Evolutionary conservation across 2,888 invertebrate genomes (phyloP), one percentile per base, ranked within the genome.

Genomic region (Rhabditoides inermis): DNA sequence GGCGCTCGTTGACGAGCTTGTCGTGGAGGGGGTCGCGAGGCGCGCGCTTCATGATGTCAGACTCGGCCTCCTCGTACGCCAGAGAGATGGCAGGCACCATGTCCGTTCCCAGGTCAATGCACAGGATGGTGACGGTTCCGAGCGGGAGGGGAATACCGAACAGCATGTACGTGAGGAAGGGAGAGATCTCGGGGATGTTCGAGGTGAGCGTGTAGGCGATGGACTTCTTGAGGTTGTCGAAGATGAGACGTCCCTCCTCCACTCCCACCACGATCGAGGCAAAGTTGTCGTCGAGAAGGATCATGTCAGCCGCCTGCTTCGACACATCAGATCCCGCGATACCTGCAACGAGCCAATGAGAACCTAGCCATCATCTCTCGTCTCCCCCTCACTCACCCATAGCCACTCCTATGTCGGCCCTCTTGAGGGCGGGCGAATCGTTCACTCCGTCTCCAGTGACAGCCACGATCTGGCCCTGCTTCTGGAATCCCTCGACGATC

Each of bases 231-330:
- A 82, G 72, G 72, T 82, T 82, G 76, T 82, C 82, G 73, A 82
- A 82, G 63, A 82, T 82, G 41, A 82, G 71, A 61, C 81, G 78
- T 52, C 81, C 79, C 45, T 49, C 49, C 73, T 88, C 88, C 20
- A 88, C 86, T 44, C 88, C 88, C 2, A 84, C 85, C 36, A 94
- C 94, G 81, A 95, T 95, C 48, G 94, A 94, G 40, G 61, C 92
- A 80, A 95, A 95, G 82, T 95, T 95, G 81, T 95, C 95, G 78
- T 95, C 95, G 63, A 95, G 83, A 72, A 95, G 83, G 78, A 95
- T 94, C 95, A 95, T 95, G 84, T 95, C 95, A 69, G 95, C 95
- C 47, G 95, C 95, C 84, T 98, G 94, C 78, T 88, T 88, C 56
- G 79, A 85, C 2, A 82, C 82, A 68, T 82, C 82, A 15, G 81